phyloP scores from a whole-genome alignment of 2,888 invertebrate genomes.

The Hemaris fuciformis region DNA sequence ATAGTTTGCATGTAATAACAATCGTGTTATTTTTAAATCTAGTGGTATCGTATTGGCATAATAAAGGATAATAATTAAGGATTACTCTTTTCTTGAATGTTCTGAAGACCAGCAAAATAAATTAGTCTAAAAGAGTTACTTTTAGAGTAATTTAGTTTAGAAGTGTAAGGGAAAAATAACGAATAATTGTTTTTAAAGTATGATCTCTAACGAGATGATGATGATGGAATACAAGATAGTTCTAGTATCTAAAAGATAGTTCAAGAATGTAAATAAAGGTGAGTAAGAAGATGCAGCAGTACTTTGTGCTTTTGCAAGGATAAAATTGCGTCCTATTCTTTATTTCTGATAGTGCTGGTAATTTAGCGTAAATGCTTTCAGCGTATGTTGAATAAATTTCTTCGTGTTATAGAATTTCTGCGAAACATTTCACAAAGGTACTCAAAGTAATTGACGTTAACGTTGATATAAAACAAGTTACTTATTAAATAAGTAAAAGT shows the following conservation, averaged over 20 bases:
- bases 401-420: background rate
- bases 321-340: background rate
- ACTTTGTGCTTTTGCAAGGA: background rate
- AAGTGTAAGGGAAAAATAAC: too few species aligned
- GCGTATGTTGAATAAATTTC: background rate
- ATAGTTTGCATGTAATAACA: too few species aligned
- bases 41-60: too few species aligned
- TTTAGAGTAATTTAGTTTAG: too few species aligned
- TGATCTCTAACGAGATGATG: too few species aligned
- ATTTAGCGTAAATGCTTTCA: background rate
- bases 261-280: background rate
- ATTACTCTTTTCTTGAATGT: too few species aligned
- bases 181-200: too few species aligned
- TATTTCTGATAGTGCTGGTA: background rate
- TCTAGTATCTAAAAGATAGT: background rate
- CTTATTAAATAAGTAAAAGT: background rate
- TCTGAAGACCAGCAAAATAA: too few species aligned
- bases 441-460: background rate
- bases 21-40: too few species aligned
- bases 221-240: too few species aligned
- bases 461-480: constrained; percentile 1
- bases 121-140: too few species aligned
- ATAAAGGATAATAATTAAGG: too few species aligned
- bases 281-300: background rate
- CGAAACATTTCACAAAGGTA: background rate